Percentiles rank a stretch among this genome's conserved stretches.
Evolutionary conservation across 2,888 invertebrate species (phyloP).

Genomic region (Ferrisia virgata): DNA sequence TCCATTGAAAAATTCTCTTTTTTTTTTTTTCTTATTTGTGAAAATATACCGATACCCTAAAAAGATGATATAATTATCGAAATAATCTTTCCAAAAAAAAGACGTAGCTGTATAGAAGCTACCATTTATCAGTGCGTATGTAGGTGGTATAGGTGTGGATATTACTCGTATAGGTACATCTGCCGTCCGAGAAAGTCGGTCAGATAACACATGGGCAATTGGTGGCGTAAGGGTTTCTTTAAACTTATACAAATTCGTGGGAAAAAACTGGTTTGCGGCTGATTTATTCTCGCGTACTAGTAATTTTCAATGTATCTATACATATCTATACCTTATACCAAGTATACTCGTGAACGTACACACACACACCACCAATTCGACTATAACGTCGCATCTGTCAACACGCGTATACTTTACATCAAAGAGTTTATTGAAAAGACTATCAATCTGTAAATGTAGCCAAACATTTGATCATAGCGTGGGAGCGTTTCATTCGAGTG

Average conservation of each 20-base stretch:
- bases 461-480: background rate
- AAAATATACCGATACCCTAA: background rate
- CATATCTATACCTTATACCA: too few species aligned
- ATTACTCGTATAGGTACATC: too few species aligned
- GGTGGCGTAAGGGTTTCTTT: constrained; percentile 3
- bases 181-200: background rate
- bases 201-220: background rate
- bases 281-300: background rate
- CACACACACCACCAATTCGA: background rate
- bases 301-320: background rate
- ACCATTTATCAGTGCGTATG: too few species aligned
- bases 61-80: background rate
- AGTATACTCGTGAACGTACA: too few species aligned
- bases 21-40: background rate
- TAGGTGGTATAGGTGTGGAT: too few species aligned
- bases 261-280: background rate
- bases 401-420: background rate
- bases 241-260: background rate
- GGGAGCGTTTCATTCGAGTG: background rate
- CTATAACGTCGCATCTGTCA: background rate
- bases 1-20: background rate
- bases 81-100: background rate
- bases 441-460: background rate
- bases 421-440: background rate
- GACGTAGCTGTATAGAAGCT: too few species aligned